phyloP scores from a whole-genome alignment of 2,113 vertebrate species.

The Hystrix brachyura region DNA sequence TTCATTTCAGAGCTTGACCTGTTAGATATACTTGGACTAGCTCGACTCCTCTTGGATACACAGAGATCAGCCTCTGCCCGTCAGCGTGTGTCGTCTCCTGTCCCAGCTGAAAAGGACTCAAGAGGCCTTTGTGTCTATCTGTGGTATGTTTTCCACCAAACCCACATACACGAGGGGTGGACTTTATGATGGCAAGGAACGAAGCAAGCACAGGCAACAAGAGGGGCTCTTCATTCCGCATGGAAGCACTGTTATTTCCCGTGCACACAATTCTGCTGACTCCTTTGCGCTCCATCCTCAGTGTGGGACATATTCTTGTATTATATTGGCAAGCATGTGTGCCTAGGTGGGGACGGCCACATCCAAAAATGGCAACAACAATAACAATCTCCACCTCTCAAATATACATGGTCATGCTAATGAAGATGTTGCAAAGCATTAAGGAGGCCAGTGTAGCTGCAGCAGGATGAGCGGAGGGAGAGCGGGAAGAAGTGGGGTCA shows the following conservation, averaged over 20 bases:
- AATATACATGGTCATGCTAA: not conserved
- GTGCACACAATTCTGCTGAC: not conserved
- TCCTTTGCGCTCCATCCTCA: not conserved
- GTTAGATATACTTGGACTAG: conserved; percentile 89
- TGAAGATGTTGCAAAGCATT: not conserved
- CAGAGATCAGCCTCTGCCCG: conserved; percentile 84
- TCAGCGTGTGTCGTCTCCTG: conserved; percentile 73
- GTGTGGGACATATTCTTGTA: not conserved
- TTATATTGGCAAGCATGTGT: not conserved
- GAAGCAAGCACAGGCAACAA: not conserved
- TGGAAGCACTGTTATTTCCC: not conserved
- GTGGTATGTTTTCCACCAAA: conserved; percentile 39
- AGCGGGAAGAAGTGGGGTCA: not conserved
- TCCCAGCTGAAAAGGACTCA: conserved; percentile 65
- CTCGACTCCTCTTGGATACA: conserved; percentile 87
- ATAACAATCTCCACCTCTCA: not conserved
- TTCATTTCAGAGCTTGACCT: conserved; percentile 93
- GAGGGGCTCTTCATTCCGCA: not conserved
- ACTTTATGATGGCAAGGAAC: not conserved
- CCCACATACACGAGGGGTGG: not conserved
- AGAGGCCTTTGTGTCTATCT: conserved; percentile 68
- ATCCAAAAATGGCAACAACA: not conserved
- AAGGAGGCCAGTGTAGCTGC: not conserved
- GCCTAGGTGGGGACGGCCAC: not conserved
- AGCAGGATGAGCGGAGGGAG: not conserved